Percentiles rank a stretch among this genome's conserved stretches.
These are phyloP conservation scores for Albula glossodonta DNA, from an alignment of 2,113 vertebrate genomes.

Conservation along the genomic window DNA sequence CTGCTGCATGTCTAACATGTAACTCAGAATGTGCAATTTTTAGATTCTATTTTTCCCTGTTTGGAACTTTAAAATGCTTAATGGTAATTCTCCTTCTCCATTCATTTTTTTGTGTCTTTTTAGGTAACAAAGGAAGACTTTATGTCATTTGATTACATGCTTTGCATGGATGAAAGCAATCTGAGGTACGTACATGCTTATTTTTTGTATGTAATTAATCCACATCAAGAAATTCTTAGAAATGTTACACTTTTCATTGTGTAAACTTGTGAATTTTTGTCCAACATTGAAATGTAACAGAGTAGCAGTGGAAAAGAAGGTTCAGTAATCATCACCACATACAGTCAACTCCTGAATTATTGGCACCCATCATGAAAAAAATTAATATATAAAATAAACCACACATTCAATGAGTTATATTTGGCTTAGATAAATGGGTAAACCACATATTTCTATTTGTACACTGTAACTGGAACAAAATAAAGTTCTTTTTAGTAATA, in stretches of 20 bases:
- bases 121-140: slow-evolving; percentile 94
- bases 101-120: slow-evolving; percentile 30
- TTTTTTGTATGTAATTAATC: not conserved
- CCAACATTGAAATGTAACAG: too few relatives aligned
- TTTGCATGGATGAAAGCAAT: slow-evolving; percentile 98
- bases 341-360: too few relatives aligned
- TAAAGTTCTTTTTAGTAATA: too few relatives aligned
- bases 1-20: not conserved
- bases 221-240: not conserved
- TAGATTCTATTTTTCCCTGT: not conserved
- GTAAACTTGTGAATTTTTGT: too few relatives aligned
- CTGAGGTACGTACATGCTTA: slow-evolving; percentile 72
- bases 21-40: not conserved
- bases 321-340: too few relatives aligned
- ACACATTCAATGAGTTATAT: too few relatives aligned
- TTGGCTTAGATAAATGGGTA: too few relatives aligned
- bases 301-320: too few relatives aligned
- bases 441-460: too few relatives aligned
- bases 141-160: slow-evolving; percentile 84
- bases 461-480: too few relatives aligned
- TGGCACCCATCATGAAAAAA: too few relatives aligned
- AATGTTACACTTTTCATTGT: not conserved
- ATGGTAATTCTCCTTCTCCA: not conserved
- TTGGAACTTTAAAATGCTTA: not conserved
- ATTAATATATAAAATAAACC: too few relatives aligned